These are phyloP conservation scores for Rhingia campestris DNA, from an alignment of 2,888 invertebrate genomes.

Conservation along the genomic window DNA sequence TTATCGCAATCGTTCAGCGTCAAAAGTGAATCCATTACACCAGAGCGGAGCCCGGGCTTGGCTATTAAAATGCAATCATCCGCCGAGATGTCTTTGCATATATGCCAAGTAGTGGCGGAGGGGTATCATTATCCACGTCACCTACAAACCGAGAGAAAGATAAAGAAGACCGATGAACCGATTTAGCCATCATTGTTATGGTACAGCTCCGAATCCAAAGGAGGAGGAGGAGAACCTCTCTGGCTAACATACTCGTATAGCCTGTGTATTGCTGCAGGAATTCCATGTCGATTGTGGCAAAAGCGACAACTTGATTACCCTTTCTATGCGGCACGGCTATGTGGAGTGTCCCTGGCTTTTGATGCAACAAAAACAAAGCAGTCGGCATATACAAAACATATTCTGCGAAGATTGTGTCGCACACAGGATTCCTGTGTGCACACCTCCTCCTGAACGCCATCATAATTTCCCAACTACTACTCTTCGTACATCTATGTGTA, in stretches of 20 bases:
- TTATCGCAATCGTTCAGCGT: constrained; percentile 71
- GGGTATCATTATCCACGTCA: constrained; percentile 59
- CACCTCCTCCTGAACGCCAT: constrained; percentile 29
- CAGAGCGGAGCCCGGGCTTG: constrained; percentile 27
- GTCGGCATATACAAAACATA: constrained; percentile 22
- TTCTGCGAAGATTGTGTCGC: constrained; percentile 44
- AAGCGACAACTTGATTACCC: constrained; percentile 70
- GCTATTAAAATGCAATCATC: constrained; percentile 73
- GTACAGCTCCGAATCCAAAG: too few relatives aligned
- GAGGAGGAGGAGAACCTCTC: constrained; percentile 16
- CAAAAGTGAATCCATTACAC: constrained; percentile 68
- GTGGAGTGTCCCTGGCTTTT: constrained; percentile 17
- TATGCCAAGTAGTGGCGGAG: constrained; percentile 11
- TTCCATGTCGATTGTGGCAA: constrained; percentile 65
- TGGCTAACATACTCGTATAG: neutral
- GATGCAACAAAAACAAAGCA: constrained; percentile 44
- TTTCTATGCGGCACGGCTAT: neutral
- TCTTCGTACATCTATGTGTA: constrained; percentile 10
- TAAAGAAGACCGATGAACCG: constrained; percentile 67
- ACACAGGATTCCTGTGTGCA: constrained; percentile 39
- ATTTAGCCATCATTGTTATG: constrained; percentile 64
- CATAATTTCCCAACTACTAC: constrained; percentile 43
- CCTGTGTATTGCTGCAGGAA: constrained; percentile 42
- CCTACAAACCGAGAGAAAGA: constrained; percentile 39
- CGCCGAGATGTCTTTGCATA: constrained; percentile 59